Conservation (phyloP, 2,113 vertebrate species). For the Siphamia tubifer region DNA sequence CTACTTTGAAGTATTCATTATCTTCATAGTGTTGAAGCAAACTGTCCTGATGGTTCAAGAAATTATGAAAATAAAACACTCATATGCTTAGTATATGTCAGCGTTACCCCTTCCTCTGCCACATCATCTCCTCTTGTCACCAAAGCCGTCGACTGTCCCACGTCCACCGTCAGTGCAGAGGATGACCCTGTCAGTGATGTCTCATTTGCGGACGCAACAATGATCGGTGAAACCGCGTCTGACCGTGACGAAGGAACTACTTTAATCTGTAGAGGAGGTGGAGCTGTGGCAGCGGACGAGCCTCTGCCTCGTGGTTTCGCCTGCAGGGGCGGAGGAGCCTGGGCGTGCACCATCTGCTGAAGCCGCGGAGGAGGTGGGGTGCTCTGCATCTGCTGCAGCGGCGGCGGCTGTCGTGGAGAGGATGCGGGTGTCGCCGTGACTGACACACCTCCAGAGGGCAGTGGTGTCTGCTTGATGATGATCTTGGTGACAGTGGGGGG, state of each 20-base stretch:
- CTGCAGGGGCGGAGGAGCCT: conserved; percentile 77
- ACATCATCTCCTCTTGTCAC: conserved; percentile 54
- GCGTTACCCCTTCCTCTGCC: conserved; percentile 72
- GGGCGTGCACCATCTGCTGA: conserved; percentile 79
- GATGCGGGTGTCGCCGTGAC: conserved; percentile 76
- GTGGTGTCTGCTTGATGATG: conserved; percentile 85
- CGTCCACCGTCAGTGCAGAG: conserved; percentile 51
- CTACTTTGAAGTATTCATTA: no score
- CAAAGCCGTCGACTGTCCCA: conserved; percentile 60
- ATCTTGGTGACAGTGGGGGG: conserved; percentile 84
- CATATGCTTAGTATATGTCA: no score
- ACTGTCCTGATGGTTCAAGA: no score
- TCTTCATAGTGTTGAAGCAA: no score
- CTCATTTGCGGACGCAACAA: conserved; percentile 61
- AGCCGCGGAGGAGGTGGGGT: conserved; percentile 78
- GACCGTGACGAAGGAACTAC: conserved; percentile 75
- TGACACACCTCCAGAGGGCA: conserved; percentile 80
- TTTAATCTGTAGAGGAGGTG: conserved; percentile 71
- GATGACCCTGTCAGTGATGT: conserved; percentile 31
- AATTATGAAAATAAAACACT: no score
- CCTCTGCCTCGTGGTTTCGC: conserved; percentile 75
- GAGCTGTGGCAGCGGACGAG: conserved; percentile 17
- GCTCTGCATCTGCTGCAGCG: conserved; percentile 86
- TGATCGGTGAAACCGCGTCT: conserved; percentile 44
- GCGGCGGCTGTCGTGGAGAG: conserved; percentile 85